These are phyloP conservation scores for Phrynocephalus guinanensis DNA, from an alignment of 2,797 vertebrate species.

Conservation along the genomic window DNA sequence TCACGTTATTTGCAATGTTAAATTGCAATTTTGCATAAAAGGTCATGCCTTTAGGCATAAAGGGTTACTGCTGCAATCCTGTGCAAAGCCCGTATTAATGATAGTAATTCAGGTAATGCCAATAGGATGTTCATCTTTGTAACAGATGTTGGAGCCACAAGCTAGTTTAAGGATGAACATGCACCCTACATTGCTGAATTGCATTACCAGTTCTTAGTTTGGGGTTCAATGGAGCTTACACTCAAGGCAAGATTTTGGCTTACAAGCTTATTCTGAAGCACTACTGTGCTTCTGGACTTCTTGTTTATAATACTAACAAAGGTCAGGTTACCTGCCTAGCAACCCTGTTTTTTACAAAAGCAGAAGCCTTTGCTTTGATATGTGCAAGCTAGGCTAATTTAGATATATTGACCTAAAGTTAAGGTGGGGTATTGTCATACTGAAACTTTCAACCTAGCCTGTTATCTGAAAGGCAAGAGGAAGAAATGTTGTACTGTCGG, in stretches of 20 bases:
- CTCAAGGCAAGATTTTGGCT: background rate
- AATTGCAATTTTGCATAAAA: too few species aligned
- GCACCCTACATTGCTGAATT: background rate
- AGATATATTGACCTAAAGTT: background rate
- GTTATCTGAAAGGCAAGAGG: background rate
- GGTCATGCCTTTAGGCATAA: too few species aligned
- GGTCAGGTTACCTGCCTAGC: constrained; percentile 3
- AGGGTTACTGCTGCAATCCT: background rate
- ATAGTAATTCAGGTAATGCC: background rate
- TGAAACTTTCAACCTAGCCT: background rate
- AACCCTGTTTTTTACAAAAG: background rate
- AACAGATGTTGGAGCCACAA: background rate
- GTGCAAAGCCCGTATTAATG: background rate
- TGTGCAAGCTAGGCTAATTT: background rate
- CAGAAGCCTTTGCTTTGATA: background rate
- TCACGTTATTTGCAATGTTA: background rate
- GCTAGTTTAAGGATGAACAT: background rate
- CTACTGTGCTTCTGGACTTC: background rate
- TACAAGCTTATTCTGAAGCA: background rate
- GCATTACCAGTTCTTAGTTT: too few species aligned
- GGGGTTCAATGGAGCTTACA: background rate
- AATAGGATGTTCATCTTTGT: background rate
- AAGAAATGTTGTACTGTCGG: background rate
- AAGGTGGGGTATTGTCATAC: background rate
- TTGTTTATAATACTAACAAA: constrained; percentile 1